Percentiles rank a stretch among this genome's conserved stretches.
Conservation (phyloP, 1,140 invertebrate genomes). For the Platyscapa corneri region DNA sequence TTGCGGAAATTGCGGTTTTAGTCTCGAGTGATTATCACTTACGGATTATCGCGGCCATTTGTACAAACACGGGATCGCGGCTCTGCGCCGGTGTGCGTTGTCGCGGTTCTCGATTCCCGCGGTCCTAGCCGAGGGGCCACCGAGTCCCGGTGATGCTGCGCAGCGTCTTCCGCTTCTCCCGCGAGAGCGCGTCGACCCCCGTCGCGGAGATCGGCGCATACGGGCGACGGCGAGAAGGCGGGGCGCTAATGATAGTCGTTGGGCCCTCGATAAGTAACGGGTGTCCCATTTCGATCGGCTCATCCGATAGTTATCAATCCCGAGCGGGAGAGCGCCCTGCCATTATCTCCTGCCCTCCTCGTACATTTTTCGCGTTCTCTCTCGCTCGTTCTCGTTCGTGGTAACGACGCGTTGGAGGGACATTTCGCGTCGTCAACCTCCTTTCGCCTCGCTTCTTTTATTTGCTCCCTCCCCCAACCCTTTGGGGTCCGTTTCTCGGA, state of each 20-base stretch:
- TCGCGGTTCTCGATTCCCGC: too few species aligned
- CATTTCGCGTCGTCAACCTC: constrained; percentile 36
- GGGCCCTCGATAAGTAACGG: constrained; percentile 65
- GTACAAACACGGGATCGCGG: not conserved
- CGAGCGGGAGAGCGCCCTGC: constrained; percentile 60
- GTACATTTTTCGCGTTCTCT: constrained; percentile 14
- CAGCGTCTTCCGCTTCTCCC: not conserved
- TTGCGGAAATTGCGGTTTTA: not conserved
- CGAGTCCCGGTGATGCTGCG: too few species aligned
- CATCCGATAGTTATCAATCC: constrained; percentile 69
- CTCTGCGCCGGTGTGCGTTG: too few species aligned
- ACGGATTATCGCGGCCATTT: not conserved
- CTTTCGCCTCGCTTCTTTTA: not conserved
- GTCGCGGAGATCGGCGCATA: not conserved
- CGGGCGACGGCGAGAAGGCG: not conserved
- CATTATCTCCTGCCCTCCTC: constrained; percentile 57
- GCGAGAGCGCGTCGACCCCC: not conserved
- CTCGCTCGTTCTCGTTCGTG: constrained; percentile 31
- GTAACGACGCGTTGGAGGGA: constrained; percentile 29
- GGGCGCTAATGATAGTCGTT: constrained; percentile 67
- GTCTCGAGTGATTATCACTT: not conserved
- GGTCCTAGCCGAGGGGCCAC: too few species aligned
- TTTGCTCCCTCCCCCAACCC: not conserved
- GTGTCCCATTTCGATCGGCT: constrained; percentile 67
- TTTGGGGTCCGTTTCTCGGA: not conserved